Base-by-base conservation (phyloP, 2,888 invertebrate genomes). In the Torymus texanus region DNA sequence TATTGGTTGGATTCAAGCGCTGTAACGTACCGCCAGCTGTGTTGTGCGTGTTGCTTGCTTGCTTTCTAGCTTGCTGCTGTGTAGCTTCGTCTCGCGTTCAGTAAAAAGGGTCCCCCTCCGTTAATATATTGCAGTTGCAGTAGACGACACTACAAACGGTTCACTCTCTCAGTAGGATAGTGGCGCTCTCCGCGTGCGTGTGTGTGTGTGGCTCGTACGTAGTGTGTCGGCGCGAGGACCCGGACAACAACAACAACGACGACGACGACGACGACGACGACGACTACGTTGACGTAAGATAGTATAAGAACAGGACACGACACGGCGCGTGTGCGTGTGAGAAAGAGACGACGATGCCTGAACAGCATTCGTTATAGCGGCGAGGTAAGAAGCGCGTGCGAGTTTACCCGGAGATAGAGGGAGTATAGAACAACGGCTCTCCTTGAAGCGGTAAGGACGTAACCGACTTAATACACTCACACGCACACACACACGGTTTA, bases 11-110 rank as follows among this genome's bases (percentile, higher is more conserved):
- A 67, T 81, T 78, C 75, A 73, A 81, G 65, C 66, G 21, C 51
- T 56, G 53, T 77, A 80, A 81, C 79, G 79, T 79, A 78, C 73
- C 62, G 75, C 71, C 81, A 78, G 81, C 81, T 81, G 81, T 65
- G 74, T 71, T 65, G 21, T 11, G 63, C 13, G 0, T 58, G 14
- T 53, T 41, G 58, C 56, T 58, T 58, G 51, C 21, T 21, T 21
- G 21, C 21, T 21, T 21, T 1, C 21, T 21, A 2, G 21, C 21
- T 21, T 21, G 21, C 21, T 21, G 21, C 21, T n/a, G 21, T 21
- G 21, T 21, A 21, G 1, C 21, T 21, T 21, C 10, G 41, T 8
- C 8, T 8, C 1, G 41, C 41, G 41, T 41, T 41, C 29, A 2
- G 21, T 1, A 21, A 5, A 41, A 41, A 41, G 41, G 41, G 41